Evolutionary conservation across 2,113 vertebrate species (phyloP).

Genomic region (Gallinago media): DNA sequence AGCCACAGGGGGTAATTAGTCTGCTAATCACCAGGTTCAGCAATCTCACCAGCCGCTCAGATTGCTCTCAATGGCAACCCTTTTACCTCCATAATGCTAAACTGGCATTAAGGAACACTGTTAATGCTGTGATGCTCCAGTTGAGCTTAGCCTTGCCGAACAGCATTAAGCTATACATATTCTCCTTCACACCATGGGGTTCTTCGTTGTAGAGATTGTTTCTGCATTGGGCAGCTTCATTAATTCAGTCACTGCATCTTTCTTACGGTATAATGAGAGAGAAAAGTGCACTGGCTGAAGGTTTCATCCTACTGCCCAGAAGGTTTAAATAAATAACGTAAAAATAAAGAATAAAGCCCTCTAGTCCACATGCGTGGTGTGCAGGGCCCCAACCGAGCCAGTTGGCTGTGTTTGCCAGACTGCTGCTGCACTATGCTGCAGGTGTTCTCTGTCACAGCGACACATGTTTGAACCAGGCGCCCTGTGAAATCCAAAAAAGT

Average conservation of each 20-base stretch:
- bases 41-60: conserved; percentile 19
- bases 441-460: conserved; percentile 69
- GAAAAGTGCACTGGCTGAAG: conserved; percentile 4
- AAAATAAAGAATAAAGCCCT: background rate
- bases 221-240: conserved; percentile 52
- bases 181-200: background rate
- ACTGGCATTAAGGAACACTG: background rate
- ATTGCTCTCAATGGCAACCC: conserved; percentile 7
- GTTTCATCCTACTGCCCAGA: background rate
- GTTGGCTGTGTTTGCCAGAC: conserved; percentile 4
- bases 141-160: background rate
- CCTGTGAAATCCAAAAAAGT: conserved; percentile 44
- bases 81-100: conserved; percentile 9
- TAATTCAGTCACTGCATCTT: conserved; percentile 51
- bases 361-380: background rate
- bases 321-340: conserved; percentile 22
- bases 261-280: background rate
- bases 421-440: conserved; percentile 44
- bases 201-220: background rate
- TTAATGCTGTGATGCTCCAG: conserved; percentile 25
- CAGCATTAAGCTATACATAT: background rate
- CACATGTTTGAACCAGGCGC: conserved; percentile 58
- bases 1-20: conserved; percentile 64
- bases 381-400: background rate
- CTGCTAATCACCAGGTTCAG: conserved; percentile 52